phyloP scores from a whole-genome alignment of 2,113 vertebrate genomes.

The Dicaeum eximium region DNA sequence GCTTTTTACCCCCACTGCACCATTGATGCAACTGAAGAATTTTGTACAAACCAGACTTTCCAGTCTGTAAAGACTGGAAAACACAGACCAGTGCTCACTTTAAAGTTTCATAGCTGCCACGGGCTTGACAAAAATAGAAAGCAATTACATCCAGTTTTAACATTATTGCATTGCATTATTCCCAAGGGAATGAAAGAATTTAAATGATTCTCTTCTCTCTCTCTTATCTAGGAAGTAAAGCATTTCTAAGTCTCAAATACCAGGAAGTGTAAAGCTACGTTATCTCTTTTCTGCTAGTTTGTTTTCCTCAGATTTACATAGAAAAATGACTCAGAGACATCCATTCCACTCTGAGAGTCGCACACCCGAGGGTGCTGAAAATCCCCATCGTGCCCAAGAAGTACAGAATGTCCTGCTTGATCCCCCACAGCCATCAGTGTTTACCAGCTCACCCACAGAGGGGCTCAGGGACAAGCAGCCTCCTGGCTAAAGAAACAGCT shows the following conservation, averaged over 20 bases:
- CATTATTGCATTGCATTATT: background rate
- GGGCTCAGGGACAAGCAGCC: fast-evolving
- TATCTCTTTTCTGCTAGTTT: background rate
- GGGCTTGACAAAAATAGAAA: constrained; percentile 45
- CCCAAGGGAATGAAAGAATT: background rate
- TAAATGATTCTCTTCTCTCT: background rate
- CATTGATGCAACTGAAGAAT: background rate
- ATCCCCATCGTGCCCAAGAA: background rate
- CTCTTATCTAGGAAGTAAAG: constrained; percentile 1
- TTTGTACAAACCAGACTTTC: background rate
- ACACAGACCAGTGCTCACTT: background rate
- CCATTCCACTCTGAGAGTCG: background rate
- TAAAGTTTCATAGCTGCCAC: background rate
- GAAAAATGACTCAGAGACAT: background rate
- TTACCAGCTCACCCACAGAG: background rate
- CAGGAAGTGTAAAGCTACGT: background rate
- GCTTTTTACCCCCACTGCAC: background rate
- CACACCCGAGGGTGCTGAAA: background rate
- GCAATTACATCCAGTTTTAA: constrained; percentile 39
- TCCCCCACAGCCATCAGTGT: too few relatives aligned
- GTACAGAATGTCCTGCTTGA: background rate
- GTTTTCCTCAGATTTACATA: background rate
- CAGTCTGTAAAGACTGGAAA: too few relatives aligned
- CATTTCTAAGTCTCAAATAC: background rate
- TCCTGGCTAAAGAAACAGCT: background rate